Base-by-base conservation (phyloP, 2,797 vertebrate species). In the Helostoma temminkii region DNA sequence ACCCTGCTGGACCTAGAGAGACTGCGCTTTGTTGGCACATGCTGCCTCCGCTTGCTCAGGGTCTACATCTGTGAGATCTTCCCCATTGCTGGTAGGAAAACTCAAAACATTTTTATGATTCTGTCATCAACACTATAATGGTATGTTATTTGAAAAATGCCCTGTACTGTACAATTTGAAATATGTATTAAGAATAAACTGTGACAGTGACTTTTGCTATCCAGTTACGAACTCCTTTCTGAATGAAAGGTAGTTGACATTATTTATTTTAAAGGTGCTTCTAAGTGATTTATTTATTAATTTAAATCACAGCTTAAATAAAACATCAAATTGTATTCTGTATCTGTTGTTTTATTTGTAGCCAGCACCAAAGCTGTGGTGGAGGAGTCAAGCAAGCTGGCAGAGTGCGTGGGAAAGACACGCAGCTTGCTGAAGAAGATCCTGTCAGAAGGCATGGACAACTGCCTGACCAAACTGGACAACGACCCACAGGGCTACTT, bases 41-140 rank as follows among this genome's bases (percentile, higher is more conserved):
- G 97, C 90, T 99, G 98, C 86, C 93, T 99, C 55, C 95, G 98
- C 15, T 89, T 99, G 70, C 90, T 99, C 74, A 94, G 98, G 41
- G 97, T 99, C 80, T 99, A 99, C 92, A 98, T 97, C 71, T 99
- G 98, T 91, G 98, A 99, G 84, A 99, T 99, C 87, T 99, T 98
- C 87, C 98, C 98, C 55, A 97, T 99, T 62, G 97, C 97, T 89
- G 98, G 98, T 99, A 85, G 34, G 83, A 79, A 28, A 56, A 34
- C 34, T 34, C 7, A 57, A 1, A 61, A 19, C 10, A n/a, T 18
- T 5, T 1, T n/a, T n/a, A 6, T 18, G n/a, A 43, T 19, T 41
- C 24, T 10, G 19, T 28, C 15, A 1, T 4, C 15, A 4, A 14
- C 3, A 22, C 10, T 37, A 9, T 30, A 36, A 21, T 45, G 14